phyloP scores from a whole-genome alignment of 2,113 vertebrate genomes.

The Machaerirhynchus nigripectus region DNA sequence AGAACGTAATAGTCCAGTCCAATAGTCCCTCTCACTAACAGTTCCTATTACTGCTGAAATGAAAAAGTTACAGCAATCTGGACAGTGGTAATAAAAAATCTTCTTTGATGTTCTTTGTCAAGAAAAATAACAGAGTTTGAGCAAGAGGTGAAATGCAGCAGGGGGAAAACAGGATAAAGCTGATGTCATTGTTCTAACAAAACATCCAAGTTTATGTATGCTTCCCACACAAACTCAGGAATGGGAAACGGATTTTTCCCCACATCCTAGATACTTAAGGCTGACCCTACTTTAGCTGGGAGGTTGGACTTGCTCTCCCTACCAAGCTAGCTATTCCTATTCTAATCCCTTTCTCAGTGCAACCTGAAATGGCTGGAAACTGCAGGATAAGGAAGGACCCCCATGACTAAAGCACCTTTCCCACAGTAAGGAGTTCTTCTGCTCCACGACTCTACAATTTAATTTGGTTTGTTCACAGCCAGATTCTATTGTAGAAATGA shows the following conservation, averaged over 20 bases:
- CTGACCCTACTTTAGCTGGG: not conserved
- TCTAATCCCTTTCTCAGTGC: not conserved
- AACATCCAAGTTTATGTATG: not conserved
- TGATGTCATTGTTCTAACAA: not conserved
- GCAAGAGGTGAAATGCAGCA: not conserved
- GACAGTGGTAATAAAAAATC: not conserved
- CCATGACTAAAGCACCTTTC: not conserved
- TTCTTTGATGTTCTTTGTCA: not conserved
- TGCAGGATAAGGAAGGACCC: not conserved
- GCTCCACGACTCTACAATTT: not conserved
- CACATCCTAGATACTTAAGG: not conserved
- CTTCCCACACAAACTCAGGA: not conserved
- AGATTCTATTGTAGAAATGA: not conserved
- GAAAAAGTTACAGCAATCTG: not conserved
- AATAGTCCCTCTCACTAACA: not conserved
- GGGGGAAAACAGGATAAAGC: not conserved
- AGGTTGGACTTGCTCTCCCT: not conserved
- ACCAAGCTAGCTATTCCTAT: not conserved
- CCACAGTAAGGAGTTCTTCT: not conserved
- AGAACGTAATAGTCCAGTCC: not conserved
- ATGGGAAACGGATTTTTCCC: not conserved
- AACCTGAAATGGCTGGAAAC: not conserved
- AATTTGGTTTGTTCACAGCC: not conserved
- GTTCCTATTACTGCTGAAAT: not conserved
- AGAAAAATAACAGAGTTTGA: not conserved